Conservation (phyloP, 2,113 vertebrate species). For the Mesembrinibis cayennensis region DNA sequence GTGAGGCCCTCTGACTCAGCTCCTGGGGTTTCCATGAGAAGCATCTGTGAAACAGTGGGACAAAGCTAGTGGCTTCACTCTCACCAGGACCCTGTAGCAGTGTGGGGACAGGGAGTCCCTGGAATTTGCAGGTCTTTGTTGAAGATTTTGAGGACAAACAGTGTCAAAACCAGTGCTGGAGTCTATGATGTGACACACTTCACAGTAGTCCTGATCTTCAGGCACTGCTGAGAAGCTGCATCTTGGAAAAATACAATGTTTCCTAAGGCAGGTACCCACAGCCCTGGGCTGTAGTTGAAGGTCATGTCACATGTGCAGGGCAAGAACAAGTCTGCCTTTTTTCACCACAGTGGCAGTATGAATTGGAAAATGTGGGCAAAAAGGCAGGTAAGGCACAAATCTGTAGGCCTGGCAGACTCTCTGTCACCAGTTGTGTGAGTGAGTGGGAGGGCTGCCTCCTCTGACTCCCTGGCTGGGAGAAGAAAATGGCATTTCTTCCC, state of each 20-base stretch:
- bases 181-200: background rate
- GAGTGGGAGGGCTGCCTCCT: background rate
- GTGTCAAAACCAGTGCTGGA: background rate
- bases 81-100: background rate
- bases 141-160: background rate
- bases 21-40: background rate
- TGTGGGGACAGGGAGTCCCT: background rate
- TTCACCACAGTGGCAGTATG: background rate
- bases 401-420: background rate
- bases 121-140: background rate
- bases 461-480: background rate
- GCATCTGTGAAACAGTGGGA: background rate
- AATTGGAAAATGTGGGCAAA: background rate
- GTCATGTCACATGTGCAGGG: accelerated
- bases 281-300: background rate
- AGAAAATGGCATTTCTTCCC: background rate
- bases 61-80: background rate
- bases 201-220: background rate
- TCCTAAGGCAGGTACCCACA: background rate
- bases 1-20: background rate
- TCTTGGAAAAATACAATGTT: background rate
- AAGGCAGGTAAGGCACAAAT: background rate
- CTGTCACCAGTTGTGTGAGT: background rate
- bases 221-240: background rate
- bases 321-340: background rate